Evolutionary conservation across 1,140 invertebrate genomes (phyloP).

Genomic region (Periplaneta americana): DNA sequence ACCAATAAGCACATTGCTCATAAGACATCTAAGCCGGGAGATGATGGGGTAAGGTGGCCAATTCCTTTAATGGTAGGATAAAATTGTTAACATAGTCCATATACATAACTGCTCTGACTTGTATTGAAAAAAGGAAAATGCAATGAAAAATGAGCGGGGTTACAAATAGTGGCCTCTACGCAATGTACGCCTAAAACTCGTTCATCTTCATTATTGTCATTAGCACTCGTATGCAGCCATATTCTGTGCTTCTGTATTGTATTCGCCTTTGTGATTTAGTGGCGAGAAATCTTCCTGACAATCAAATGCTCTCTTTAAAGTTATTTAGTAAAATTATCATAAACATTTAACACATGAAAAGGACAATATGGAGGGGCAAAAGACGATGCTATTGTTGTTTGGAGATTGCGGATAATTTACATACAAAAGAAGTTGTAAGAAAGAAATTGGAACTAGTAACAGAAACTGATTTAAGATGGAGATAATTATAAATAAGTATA

Average conservation of each 20-base stretch:
- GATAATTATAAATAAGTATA: background rate
- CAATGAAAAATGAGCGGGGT: too few species aligned
- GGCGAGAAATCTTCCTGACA: background rate
- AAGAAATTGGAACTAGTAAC: background rate
- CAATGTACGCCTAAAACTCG: too few species aligned
- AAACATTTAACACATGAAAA: background rate
- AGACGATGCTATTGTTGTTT: background rate
- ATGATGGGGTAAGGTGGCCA: too few species aligned
- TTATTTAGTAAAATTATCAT: background rate
- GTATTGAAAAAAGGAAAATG: too few species aligned
- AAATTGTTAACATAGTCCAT: too few species aligned
- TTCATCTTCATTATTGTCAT: too few species aligned
- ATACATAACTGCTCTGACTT: too few species aligned
- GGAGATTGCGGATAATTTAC: background rate
- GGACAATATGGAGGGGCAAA: background rate
- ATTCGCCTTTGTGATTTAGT: background rate
- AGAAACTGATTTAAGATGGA: background rate
- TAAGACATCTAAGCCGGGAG: too few species aligned
- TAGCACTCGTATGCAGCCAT: too few species aligned
- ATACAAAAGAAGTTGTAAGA: background rate
- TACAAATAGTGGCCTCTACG: too few species aligned
- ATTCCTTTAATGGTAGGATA: too few species aligned
- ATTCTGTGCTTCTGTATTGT: background rate
- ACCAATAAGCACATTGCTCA: too few species aligned
- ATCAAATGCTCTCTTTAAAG: background rate